Percentiles rank a stretch among this genome's conserved stretches.
These are phyloP conservation scores for Parascotia fuliginaria DNA, from an alignment of 2,888 invertebrate species.

Conservation along the genomic window DNA sequence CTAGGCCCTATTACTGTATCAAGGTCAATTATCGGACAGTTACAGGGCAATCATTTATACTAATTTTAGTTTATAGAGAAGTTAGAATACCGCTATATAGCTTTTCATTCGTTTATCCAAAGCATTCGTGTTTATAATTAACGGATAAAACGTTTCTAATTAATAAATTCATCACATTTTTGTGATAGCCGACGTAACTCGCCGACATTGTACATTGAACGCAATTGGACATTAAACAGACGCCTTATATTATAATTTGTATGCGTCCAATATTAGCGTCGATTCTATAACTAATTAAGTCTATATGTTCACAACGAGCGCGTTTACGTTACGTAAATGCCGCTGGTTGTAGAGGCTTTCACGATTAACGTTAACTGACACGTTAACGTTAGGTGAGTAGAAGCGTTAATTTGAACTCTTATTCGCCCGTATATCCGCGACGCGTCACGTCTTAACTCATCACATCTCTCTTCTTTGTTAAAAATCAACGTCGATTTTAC, in stretches of 20 bases:
- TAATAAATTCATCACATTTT: constrained; percentile 18
- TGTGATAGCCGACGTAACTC: constrained; percentile 18
- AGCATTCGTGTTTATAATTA: constrained; percentile 42
- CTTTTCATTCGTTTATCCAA: constrained; percentile 41
- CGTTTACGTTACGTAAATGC: constrained; percentile 42
- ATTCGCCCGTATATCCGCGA: constrained; percentile 10
- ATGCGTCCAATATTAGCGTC: constrained; percentile 58
- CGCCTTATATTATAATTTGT: constrained; percentile 65
- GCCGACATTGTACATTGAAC: constrained; percentile 31
- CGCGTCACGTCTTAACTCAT: constrained; percentile 17
- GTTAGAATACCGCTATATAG: constrained; percentile 40
- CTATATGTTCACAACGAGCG: constrained; percentile 52
- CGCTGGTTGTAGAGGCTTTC: constrained; percentile 31
- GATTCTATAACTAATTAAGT: constrained; percentile 57
- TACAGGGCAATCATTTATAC: constrained; percentile 38
- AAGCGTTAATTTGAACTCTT: constrained; percentile 40
- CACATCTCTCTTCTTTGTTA: constrained; percentile 20
- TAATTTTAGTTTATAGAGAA: constrained; percentile 33
- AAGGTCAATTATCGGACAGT: constrained; percentile 43
- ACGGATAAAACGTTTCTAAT: constrained; percentile 32
- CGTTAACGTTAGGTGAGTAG: constrained; percentile 30
- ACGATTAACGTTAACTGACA: constrained; percentile 32
- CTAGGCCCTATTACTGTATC: constrained; percentile 12
- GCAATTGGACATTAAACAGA: constrained; percentile 55
- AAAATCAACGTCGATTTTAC: constrained; percentile 3